Evolutionary conservation across 2,113 vertebrate species (phyloP).

Genomic region (Otocyon megalotis): DNA sequence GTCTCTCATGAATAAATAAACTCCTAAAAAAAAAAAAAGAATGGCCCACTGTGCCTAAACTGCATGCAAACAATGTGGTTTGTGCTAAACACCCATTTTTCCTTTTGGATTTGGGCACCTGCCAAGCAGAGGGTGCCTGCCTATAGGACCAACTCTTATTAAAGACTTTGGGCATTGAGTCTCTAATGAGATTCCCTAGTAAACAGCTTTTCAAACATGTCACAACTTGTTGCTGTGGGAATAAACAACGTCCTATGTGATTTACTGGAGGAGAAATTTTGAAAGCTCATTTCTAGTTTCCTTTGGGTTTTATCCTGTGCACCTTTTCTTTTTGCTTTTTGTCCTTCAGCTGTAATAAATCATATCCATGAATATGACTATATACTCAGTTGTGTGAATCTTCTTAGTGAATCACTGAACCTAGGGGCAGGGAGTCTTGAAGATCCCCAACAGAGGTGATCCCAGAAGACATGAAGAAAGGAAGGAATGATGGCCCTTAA

Average conservation of each 20-base stretch:
- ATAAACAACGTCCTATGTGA: neutral
- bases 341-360: neutral
- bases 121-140: neutral
- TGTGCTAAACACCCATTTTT: neutral
- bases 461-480: neutral
- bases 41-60: neutral
- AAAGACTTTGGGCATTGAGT: neutral
- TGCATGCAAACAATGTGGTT: neutral
- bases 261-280: neutral
- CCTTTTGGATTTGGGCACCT: neutral
- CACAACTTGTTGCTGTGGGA: neutral
- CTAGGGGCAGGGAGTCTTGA: neutral
- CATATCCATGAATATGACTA: neutral
- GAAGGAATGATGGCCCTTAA: neutral
- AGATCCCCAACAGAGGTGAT: neutral
- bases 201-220: neutral
- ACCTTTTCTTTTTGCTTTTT: neutral
- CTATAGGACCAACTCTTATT: neutral
- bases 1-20: no score
- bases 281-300: neutral
- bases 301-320: neutral
- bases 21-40: neutral
- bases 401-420: neutral
- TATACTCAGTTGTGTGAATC: neutral
- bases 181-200: neutral